Conservation (phyloP, 2,113 vertebrate species). For the Scytalopus superciliaris region DNA sequence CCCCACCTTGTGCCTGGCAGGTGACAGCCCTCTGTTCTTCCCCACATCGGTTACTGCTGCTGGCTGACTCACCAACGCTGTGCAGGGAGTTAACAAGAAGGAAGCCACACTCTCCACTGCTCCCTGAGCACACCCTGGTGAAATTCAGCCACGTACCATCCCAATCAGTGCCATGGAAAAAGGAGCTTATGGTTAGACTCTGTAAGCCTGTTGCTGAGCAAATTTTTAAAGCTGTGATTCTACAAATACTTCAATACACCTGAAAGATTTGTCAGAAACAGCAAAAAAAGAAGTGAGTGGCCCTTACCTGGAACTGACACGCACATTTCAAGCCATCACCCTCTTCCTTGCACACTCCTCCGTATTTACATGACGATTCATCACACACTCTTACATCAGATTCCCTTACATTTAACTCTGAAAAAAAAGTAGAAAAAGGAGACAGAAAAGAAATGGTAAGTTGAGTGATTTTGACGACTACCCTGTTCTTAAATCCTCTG, state of each 20-base stretch:
- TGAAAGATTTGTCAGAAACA: neutral
- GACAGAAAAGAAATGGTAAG: neutral
- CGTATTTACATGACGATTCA: conserved; percentile 88
- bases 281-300: neutral
- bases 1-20: accelerated
- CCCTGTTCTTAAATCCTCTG: neutral
- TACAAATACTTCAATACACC: neutral
- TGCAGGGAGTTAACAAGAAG: accelerated
- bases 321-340: conserved; percentile 88
- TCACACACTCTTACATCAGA: conserved; percentile 87
- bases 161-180: neutral
- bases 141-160: neutral
- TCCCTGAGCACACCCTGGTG: neutral
- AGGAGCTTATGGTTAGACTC: neutral
- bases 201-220: neutral
- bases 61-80: neutral
- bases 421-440: neutral
- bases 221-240: neutral
- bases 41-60: accelerated
- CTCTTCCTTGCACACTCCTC: conserved; percentile 90
- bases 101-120: neutral
- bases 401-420: conserved; percentile 89
- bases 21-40: neutral
- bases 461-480: neutral
- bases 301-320: conserved; percentile 93